These are phyloP conservation scores for Urophycis tenuis DNA, from an alignment of 2,797 vertebrate species.

Conservation along the genomic window DNA sequence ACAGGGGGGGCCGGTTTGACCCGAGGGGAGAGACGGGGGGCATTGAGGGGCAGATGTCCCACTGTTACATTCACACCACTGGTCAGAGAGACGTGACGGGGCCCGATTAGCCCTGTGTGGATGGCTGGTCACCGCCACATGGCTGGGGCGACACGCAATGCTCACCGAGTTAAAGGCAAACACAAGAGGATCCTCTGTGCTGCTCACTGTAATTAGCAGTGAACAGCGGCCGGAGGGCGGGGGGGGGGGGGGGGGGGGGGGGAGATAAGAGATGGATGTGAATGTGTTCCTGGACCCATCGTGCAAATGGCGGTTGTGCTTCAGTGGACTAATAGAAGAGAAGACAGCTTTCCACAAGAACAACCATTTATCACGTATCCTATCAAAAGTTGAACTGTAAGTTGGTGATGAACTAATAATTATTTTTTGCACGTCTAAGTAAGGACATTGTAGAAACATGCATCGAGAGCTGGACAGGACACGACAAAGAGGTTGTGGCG, in stretches of 20 bases:
- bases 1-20: background rate
- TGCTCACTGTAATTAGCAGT: background rate
- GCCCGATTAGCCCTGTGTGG: conserved; percentile 1
- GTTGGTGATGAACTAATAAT: too few relatives aligned
- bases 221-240: background rate
- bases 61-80: conserved; percentile 7
- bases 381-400: too few relatives aligned
- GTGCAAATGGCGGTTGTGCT: background rate
- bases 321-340: background rate
- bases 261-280: background rate
- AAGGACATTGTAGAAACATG: too few relatives aligned
- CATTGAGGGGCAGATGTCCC: conserved; percentile 4
- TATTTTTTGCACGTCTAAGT: too few relatives aligned
- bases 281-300: background rate
- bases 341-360: too few relatives aligned
- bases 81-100: conserved; percentile 8
- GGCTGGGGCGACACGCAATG: conserved; percentile 5
- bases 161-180: background rate
- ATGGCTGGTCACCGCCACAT: background rate
- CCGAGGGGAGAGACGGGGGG: background rate
- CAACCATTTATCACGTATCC: too few relatives aligned
- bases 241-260: too few relatives aligned
- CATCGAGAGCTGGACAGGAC: too few relatives aligned
- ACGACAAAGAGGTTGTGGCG: too few relatives aligned
- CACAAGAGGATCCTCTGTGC: background rate